A percentile compares a stretch with the other conserved stretches of the same genome.
Evolutionary conservation across 2,113 vertebrate species (phyloP).

Genomic region (Syrrhaptes paradoxus): DNA sequence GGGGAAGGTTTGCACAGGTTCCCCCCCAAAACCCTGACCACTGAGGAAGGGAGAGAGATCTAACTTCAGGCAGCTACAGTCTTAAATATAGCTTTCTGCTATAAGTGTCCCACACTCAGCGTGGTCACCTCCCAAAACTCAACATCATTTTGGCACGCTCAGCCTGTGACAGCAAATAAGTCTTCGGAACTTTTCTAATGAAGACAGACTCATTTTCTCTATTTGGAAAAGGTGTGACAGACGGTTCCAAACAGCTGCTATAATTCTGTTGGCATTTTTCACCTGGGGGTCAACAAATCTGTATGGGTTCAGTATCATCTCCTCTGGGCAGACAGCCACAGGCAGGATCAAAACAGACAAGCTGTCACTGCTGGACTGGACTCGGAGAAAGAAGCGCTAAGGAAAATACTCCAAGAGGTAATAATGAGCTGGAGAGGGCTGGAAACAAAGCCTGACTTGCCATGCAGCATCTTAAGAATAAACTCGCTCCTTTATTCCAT

Average conservation of each 20-base stretch:
- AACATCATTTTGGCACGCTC: not conserved
- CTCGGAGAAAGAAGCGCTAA: not conserved
- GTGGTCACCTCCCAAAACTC: not conserved
- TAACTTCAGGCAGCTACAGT: not conserved
- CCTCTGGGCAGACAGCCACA: not conserved
- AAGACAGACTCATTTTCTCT: conserved; percentile 28
- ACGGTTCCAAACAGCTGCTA: conserved; percentile 50
- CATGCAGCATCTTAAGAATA: not conserved
- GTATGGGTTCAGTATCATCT: conserved; percentile 33
- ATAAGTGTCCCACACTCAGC: not conserved
- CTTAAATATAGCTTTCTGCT: not conserved
- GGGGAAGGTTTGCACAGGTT: fast-evolving
- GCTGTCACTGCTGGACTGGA: not conserved
- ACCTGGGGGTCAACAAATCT: conserved; percentile 17
- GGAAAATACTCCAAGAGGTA: not conserved
- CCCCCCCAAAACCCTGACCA: not conserved
- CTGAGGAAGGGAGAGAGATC: not conserved
- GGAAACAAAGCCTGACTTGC: not conserved
- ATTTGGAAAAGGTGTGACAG: conserved; percentile 14
- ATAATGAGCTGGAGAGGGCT: not conserved
- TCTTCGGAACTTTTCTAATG: conserved; percentile 41
- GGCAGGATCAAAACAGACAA: not conserved
- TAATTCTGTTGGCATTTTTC: conserved; percentile 62
- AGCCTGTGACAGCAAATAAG: not conserved
- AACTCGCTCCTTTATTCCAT: not conserved